Conservation (phyloP, 30 jellyfish, hydroid and myxozoan genomes). For the Chrysaora quinquecirrha region DNA sequence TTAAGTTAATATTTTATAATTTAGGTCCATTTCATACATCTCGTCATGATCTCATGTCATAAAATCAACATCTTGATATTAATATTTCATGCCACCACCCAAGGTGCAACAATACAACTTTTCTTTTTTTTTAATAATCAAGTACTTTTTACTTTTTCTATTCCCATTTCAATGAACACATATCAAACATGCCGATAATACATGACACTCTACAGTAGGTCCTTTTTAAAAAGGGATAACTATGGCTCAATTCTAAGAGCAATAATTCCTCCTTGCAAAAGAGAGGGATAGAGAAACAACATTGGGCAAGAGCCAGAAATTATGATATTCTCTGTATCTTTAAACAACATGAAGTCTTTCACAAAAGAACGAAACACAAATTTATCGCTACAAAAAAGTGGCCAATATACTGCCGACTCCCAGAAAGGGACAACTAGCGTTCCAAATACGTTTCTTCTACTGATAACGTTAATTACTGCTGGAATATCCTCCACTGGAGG, state of each 20-base stretch:
- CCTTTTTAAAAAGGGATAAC: not conserved
- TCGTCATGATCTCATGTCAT: not conserved
- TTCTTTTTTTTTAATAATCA: no score
- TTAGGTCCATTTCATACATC: no score
- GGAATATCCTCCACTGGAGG: no score
- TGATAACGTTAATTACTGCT: no score
- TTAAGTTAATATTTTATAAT: not conserved
- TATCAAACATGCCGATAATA: not conserved
- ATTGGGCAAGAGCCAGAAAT: slow-evolving; percentile 13
- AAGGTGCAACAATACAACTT: no score
- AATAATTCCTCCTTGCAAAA: not conserved
- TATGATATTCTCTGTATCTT: no score
- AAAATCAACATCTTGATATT: not conserved
- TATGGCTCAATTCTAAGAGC: slow-evolving; percentile 4
- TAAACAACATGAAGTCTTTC: slow-evolving; percentile 6
- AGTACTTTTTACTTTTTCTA: not conserved
- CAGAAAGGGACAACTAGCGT: no score
- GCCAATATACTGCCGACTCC: slow-evolving; percentile 5
- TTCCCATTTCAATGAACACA: not conserved
- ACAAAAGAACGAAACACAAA: no score
- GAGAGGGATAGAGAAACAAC: not conserved
- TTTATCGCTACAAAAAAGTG: not conserved
- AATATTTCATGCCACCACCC: not conserved
- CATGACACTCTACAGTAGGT: not conserved
- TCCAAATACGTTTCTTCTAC: no score